Evolutionary conservation across 2,113 vertebrate species (phyloP).

Genomic region (Atherinomorus stipes): DNA sequence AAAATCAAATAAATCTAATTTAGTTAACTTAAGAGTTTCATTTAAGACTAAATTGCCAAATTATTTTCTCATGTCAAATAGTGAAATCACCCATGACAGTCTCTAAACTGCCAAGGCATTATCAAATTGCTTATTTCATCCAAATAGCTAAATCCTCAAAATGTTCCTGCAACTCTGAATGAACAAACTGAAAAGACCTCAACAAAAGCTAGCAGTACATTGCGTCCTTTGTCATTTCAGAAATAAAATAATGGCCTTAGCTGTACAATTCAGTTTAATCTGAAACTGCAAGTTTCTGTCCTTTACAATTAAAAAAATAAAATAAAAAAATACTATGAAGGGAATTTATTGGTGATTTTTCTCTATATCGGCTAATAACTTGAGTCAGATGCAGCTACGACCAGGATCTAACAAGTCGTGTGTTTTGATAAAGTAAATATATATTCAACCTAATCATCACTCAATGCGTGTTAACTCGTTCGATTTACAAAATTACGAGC

Average conservation of each 20-base stretch:
- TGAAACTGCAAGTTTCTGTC: slow-evolving; percentile 1
- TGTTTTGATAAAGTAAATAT: slow-evolving; percentile 7
- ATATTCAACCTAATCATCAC: not conserved
- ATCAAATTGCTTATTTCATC: not conserved
- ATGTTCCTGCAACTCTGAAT: not conserved
- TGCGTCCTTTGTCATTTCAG: not conserved
- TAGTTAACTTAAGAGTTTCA: not conserved
- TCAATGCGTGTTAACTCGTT: not conserved
- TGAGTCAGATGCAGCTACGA: not conserved
- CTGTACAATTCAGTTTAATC: not conserved
- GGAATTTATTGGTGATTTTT: not conserved
- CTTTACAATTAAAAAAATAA: not conserved
- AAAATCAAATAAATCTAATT: not conserved
- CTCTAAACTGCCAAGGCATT: no score
- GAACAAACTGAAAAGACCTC: not conserved
- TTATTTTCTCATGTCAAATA: not conserved
- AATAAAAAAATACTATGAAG: not conserved
- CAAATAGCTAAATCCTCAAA: not conserved
- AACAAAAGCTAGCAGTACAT: not conserved
- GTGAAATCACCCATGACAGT: no score
- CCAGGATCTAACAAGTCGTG: not conserved
- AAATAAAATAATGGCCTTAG: no score
- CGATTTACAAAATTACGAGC: slow-evolving; percentile 40
- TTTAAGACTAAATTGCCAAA: not conserved
- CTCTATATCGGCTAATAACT: not conserved